Conservation (phyloP, 2,113 vertebrate species). For the Strix aluco region DNA sequence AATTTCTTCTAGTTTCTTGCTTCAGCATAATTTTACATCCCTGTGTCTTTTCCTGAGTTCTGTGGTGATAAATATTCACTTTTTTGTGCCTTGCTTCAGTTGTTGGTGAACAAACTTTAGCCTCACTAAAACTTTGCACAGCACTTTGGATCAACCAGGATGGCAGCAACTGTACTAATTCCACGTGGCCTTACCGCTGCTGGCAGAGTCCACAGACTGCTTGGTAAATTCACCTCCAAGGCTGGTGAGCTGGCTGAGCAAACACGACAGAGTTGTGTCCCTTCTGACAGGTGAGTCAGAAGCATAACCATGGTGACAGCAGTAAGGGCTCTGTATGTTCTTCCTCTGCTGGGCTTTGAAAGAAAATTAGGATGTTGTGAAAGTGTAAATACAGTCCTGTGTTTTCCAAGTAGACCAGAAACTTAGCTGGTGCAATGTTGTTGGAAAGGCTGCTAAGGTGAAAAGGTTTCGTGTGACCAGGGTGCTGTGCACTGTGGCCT, state of each 20-base stretch:
- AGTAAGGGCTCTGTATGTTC: not conserved
- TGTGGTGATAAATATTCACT: not conserved
- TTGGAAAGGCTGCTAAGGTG: not conserved
- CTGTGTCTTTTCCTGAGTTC: not conserved
- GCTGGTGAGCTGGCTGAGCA: not conserved
- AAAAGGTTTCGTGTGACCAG: not conserved
- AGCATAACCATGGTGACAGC: not conserved
- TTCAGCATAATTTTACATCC: not conserved
- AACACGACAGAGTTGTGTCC: not conserved
- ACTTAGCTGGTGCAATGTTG: not conserved
- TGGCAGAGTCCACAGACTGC: not conserved
- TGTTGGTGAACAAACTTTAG: not conserved
- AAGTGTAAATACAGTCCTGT: not conserved
- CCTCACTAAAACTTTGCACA: not conserved
- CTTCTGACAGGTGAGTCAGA: constrained; percentile 15
- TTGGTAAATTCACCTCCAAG: not conserved
- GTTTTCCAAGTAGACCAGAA: constrained; percentile 28
- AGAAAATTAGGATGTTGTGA: not conserved
- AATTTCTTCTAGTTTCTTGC: not conserved
- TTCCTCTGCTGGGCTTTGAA: constrained; percentile 16
- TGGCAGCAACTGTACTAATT: not conserved
- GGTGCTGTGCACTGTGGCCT: not conserved
- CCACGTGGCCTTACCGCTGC: rapidly evolving
- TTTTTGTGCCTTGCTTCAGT: not conserved
- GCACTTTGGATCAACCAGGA: rapidly evolving